These are phyloP conservation scores for Pedionomus torquatus DNA, from an alignment of 2,113 vertebrate species.

Conservation along the genomic window DNA sequence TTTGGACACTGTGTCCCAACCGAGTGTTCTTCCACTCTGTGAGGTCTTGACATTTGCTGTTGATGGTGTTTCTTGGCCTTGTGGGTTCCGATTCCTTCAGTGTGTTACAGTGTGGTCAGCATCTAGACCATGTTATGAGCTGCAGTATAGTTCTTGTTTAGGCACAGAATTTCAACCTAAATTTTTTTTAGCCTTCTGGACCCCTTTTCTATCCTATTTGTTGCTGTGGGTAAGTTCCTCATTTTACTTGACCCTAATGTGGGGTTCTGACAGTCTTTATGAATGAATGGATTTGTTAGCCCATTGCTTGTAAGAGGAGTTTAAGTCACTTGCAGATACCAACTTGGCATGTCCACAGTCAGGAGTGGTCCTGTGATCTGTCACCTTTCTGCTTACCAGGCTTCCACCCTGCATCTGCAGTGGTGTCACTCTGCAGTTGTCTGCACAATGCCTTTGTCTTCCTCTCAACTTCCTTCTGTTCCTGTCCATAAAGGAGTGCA, in stretches of 20 bases:
- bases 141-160: background rate
- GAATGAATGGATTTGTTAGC: background rate
- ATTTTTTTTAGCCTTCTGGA: background rate
- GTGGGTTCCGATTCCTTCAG: background rate
- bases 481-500: background rate
- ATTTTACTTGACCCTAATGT: background rate
- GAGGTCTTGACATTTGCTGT: background rate
- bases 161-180: background rate
- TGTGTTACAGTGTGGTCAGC: background rate
- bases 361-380: background rate
- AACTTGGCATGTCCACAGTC: background rate
- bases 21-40: rapidly evolving
- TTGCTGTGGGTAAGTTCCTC: background rate
- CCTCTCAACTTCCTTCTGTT: background rate
- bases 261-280: background rate
- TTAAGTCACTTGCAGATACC: background rate
- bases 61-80: background rate
- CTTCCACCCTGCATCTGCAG: background rate
- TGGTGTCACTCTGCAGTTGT: background rate
- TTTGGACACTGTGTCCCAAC: background rate
- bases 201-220: background rate
- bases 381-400: background rate
- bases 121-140: rapidly evolving
- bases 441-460: background rate
- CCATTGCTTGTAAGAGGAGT: background rate